Base-by-base conservation (phyloP, 2,888 invertebrate genomes). In the Coecobrya sp. region DNA sequence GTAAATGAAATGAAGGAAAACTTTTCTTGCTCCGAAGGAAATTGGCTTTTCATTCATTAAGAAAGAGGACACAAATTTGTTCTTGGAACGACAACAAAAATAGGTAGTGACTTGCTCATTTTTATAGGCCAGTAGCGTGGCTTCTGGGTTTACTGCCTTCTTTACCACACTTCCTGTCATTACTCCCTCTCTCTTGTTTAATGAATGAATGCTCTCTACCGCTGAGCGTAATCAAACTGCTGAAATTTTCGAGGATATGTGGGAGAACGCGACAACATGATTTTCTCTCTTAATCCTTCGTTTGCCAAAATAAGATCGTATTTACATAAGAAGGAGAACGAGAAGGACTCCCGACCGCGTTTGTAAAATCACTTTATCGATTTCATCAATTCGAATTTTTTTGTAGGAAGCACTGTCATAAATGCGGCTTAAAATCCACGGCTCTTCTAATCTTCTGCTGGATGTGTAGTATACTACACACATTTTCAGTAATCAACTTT, bases 31-130 rank as follows among this genome's bases (percentile, higher is more conserved):
- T 36, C 22, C n/a, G 22, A 49, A 84, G 89, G 89, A 89, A 89
- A 89, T 89, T 89, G 84, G 84, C 89, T 89, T 89, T 89, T 76
- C 84, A 89, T 89, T 89, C 89, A 89, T 89, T 89, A 84, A 89
- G 89, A 89, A 89, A 81, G 10, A 49, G 76, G 22, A 42, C 79
- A 88, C 88, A 81, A 88, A 88, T 88, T 87, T 73, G 55, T 59
- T 79, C 55, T 70, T 49, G 49, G 55, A 70, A 59, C 25, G 59
- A 76, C 73, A 52, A 68, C 86, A 55, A 49, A 52, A 70, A 70
- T 25, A n/a, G 36, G 10, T 1, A 55, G 55, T 30, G 65, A 62
- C 19, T 84, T 8, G 45, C 27, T 36, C n/a, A n/a, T 30, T 81
- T 81, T 30, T 59, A 36, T 55, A 36, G 30, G 59, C 27, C 19